Evolutionary conservation across 2,797 vertebrate species (phyloP).

Genomic region (Muscicapa comitata): DNA sequence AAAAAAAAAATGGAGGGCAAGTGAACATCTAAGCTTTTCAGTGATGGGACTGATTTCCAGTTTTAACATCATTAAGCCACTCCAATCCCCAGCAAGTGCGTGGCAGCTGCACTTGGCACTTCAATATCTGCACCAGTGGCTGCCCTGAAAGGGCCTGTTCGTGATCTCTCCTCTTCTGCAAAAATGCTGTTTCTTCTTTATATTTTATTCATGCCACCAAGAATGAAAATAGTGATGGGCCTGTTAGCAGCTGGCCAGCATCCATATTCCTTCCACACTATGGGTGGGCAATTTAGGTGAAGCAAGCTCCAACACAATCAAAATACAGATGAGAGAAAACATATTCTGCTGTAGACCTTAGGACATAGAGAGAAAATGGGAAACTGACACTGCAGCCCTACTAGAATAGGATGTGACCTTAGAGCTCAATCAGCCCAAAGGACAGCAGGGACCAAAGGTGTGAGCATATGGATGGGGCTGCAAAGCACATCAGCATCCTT

Average conservation of each 20-base stretch:
- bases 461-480: rapidly evolving
- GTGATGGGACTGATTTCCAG: neutral
- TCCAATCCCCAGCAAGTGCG: rapidly evolving
- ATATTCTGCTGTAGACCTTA: neutral
- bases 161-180: neutral
- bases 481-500: neutral
- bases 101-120: neutral
- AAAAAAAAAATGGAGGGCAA: neutral
- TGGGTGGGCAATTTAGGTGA: neutral
- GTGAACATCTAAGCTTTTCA: neutral
- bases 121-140: neutral
- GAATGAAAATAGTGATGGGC: neutral
- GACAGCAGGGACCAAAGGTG: neutral
- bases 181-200: neutral
- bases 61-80: neutral
- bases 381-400: neutral
- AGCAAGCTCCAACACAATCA: neutral
- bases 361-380: neutral
- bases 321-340: neutral
- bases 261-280: neutral
- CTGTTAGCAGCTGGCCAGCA: neutral
- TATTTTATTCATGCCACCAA: neutral
- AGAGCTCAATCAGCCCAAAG: neutral
- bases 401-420: neutral
- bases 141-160: neutral